These are phyloP conservation scores for Ceratosolen fusciceps DNA, from an alignment of 1,140 invertebrate genomes.

Conservation along the genomic window DNA sequence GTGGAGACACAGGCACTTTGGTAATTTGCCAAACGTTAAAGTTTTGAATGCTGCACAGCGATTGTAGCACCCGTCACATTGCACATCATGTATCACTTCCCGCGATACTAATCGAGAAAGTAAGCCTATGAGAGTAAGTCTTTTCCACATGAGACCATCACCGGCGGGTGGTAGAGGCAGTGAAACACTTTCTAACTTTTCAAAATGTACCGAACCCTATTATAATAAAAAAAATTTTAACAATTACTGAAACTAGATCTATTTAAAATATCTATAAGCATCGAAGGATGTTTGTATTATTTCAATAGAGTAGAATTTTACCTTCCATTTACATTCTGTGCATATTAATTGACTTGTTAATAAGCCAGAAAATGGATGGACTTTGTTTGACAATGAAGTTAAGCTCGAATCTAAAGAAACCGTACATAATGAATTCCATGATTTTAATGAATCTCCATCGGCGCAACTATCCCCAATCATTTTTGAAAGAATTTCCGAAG, in stretches of 20 bases:
- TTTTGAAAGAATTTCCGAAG: conserved; percentile 62
- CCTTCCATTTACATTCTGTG: conserved; percentile 84
- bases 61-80: conserved; percentile 82
- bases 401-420: conserved; percentile 57
- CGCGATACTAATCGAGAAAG: conserved; percentile 86
- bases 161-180: conserved; percentile 78
- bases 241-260: conserved; percentile 7
- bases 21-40: conserved; percentile 90
- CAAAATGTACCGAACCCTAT: conserved; percentile 86
- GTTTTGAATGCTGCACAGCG: conserved; percentile 77
- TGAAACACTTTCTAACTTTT: conserved; percentile 91
- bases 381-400: conserved; percentile 60
- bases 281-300: conserved; percentile 41
- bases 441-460: conserved; percentile 54
- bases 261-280: background rate
- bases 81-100: conserved; percentile 86
- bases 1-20: conserved; percentile 87
- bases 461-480: conserved; percentile 42
- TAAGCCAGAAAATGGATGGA: conserved; percentile 83
- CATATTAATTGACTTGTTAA: conserved; percentile 88
- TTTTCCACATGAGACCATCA: conserved; percentile 70
- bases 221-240: conserved; percentile 55
- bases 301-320: conserved; percentile 58
- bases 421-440: conserved; percentile 64
- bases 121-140: conserved; percentile 78